A percentile compares a stretch with the other conserved stretches of the same genome.
These are phyloP conservation scores for Zoanthus gigantus DNA, from an alignment of 92 coral and sea anemone species.

Conservation along the genomic window DNA sequence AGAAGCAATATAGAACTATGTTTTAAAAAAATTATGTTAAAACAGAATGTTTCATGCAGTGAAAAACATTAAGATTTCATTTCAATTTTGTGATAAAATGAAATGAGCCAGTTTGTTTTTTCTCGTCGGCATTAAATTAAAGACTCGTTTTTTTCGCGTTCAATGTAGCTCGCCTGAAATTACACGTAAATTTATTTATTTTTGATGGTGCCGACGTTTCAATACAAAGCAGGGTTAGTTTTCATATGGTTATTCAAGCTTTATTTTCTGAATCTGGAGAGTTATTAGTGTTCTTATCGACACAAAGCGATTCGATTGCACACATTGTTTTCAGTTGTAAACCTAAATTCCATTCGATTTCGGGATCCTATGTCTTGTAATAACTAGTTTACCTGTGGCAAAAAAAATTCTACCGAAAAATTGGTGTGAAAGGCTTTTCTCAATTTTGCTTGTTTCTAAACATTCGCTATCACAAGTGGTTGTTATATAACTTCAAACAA, in stretches of 20 bases:
- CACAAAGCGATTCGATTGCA: neutral
- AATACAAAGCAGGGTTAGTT: neutral
- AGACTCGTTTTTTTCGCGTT: neutral
- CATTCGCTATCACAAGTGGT: neutral
- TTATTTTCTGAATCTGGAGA: neutral
- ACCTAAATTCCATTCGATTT: neutral
- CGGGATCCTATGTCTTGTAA: too few species aligned
- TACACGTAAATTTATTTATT: neutral
- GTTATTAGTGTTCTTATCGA: neutral
- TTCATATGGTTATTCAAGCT: neutral
- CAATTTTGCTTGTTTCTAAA: neutral
- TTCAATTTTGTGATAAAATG: slow-evolving; percentile 11
- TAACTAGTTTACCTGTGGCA: too few species aligned
- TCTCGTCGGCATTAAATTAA: neutral
- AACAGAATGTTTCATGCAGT: neutral
- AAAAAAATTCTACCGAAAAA: neutral
- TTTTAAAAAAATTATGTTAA: neutral
- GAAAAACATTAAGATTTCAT: slow-evolving; percentile 4
- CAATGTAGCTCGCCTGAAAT: neutral
- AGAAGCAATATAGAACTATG: neutral
- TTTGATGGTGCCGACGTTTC: neutral
- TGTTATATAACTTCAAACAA: neutral
- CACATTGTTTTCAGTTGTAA: slow-evolving; percentile 4
- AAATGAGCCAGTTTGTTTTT: slow-evolving; percentile 11
- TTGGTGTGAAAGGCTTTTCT: neutral